phyloP scores from a whole-genome alignment of 2,797 vertebrate genomes.

The Taeniopygia guttata region DNA sequence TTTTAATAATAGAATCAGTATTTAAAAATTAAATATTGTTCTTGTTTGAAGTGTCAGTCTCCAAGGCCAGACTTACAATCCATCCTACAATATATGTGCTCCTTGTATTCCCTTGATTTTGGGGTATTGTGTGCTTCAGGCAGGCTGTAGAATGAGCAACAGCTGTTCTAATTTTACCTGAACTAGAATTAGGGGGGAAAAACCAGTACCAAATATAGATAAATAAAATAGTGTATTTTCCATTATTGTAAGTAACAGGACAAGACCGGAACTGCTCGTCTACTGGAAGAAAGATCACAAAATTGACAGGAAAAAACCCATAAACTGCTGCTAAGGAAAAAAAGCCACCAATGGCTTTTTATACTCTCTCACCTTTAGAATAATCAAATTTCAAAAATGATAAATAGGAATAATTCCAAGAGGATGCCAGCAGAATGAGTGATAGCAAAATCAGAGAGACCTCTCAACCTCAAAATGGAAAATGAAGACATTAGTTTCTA shows the following conservation, averaged over 20 bases:
- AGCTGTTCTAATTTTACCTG: background rate
- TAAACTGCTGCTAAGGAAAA: background rate
- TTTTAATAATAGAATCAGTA: constrained; percentile 28
- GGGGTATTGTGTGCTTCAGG: background rate
- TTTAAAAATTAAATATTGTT: constrained; percentile 20
- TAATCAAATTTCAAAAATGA: background rate
- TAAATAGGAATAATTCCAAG: background rate
- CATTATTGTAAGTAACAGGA: background rate
- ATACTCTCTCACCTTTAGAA: background rate
- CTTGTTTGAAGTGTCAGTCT: background rate
- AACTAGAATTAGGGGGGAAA: background rate
- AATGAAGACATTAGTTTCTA: background rate
- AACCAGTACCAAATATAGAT: background rate
- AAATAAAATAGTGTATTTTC: background rate
- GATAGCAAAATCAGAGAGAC: background rate
- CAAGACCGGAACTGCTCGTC: background rate
- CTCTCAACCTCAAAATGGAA: background rate
- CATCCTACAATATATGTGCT: background rate
- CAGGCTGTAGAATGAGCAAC: background rate
- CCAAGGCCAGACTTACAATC: background rate
- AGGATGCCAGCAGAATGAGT: background rate
- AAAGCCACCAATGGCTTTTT: background rate
- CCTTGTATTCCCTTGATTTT: background rate
- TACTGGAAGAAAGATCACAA: background rate
- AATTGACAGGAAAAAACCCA: background rate